Percentiles rank a stretch among this genome's conserved stretches.
These are phyloP conservation scores for Ammodramus savannarum DNA, from an alignment of 2,113 vertebrate species.

Conservation along the genomic window DNA sequence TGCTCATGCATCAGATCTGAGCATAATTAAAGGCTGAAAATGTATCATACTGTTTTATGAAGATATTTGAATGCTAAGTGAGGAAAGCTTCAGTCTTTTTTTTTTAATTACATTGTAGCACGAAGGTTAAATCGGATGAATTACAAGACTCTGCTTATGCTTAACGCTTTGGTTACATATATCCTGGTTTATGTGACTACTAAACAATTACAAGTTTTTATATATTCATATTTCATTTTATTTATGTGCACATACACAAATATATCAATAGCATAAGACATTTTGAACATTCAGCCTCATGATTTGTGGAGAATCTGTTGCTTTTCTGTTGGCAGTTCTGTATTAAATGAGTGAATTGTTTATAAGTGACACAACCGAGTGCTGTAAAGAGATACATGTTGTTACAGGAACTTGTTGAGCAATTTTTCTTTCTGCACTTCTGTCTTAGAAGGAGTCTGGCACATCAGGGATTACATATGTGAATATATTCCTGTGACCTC, in stretches of 20 bases:
- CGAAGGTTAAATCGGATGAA: background rate
- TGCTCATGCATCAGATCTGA: background rate
- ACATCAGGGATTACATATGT: background rate
- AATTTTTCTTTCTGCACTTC: background rate
- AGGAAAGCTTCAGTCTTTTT: background rate
- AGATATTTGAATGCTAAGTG: background rate
- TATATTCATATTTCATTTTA: background rate
- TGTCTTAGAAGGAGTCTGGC: background rate
- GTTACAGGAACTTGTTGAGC: background rate
- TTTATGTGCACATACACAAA: background rate
- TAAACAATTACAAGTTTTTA: background rate
- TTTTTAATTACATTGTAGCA: background rate
- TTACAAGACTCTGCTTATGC: background rate
- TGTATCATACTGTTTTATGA: background rate
- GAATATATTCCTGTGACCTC: background rate
- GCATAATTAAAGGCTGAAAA: background rate
- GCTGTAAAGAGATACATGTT: background rate
- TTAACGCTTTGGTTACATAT: background rate
- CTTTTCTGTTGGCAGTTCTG: background rate
- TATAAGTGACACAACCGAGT: background rate
- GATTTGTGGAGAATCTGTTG: background rate
- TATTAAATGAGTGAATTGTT: background rate
- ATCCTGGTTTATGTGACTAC: background rate
- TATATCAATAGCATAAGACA: background rate
- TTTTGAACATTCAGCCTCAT: background rate